Evolutionary conservation across 2,113 vertebrate genomes (phyloP), one percentile per base, ranked within the genome.

Genomic region (Takifugu bimaculatus): DNA sequence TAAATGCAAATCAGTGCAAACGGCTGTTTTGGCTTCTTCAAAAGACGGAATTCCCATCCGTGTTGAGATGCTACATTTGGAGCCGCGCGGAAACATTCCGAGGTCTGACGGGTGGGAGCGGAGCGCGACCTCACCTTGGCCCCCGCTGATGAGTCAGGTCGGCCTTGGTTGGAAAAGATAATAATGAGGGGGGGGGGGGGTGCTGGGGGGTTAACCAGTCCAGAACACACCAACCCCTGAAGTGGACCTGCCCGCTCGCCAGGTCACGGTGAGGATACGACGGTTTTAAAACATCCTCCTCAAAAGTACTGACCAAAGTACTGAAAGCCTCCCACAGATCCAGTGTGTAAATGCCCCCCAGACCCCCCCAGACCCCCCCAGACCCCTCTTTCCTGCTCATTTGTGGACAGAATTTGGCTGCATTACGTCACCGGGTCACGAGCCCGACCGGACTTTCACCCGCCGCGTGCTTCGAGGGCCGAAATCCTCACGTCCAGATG

Each of bases 91-190:
- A 68, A 70, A 75, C 10, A 60, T 69, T 28, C 52, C 2, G 3
- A 35, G 44, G 50, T 15, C 73, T 39, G 44, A 9, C 66, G 54
- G 54, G 35, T 25, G 54, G 60, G 66, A 59, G 64, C 58, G 26
- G 28, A 73, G 67, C 73, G 54, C 48, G 53, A 60, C 29, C 75
- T 74, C 75, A 83, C 86, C 74, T 81, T 66, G 68, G 79, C 77
- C 77, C 80, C 68, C 61, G 74, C 68, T 76, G 80, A 81, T 78
- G 61, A 68, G 77, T 78, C 66, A 73, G 74, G 76, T 68, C 5
- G 64, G 68, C 76, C 79, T 80, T 12, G 78, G 67, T 80, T 85
- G 76, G 67, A 39, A 39, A 15, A 77, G 82, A 86, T 81, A 78
- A 78, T 63, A 63, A 69, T 13, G 45, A 65, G 39, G 5, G 1